Evolutionary conservation across 2,113 vertebrate genomes (phyloP).

Genomic region (Syrmaticus mikado): DNA sequence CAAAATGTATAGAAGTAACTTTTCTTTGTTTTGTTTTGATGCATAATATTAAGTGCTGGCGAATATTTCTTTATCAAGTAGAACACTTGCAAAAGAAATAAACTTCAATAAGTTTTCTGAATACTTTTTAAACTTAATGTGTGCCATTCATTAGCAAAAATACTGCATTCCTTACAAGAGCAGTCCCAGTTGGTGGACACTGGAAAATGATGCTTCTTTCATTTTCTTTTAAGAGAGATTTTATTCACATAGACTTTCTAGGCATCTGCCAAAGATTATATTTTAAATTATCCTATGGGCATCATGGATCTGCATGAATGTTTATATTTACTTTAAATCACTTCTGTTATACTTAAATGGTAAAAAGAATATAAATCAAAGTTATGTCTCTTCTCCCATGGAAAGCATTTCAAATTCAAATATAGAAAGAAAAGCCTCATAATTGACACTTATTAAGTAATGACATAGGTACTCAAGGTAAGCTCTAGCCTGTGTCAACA

Average conservation of each 20-base stretch:
- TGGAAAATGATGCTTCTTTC: background rate
- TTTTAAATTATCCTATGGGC: background rate
- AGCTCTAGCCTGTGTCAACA: background rate
- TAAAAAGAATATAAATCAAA: background rate
- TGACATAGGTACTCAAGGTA: background rate
- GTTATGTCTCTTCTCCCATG: background rate
- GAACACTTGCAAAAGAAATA: background rate
- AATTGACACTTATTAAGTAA: background rate
- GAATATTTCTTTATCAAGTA: background rate
- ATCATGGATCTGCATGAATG: background rate
- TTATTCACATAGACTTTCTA: background rate
- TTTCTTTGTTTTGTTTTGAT: background rate
- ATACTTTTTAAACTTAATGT: background rate
- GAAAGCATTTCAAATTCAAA: background rate
- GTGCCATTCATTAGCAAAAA: background rate
- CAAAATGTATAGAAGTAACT: background rate
- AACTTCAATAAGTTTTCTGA: background rate
- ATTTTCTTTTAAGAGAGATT: background rate
- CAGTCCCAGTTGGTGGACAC: background rate
- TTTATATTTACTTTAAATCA: background rate
- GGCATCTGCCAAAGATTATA: background rate
- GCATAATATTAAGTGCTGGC: background rate
- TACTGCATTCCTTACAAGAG: background rate
- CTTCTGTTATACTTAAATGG: background rate
- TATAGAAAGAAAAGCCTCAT: background rate